Evolutionary conservation across 2,888 invertebrate species (phyloP), one percentile per base, ranked within the genome.

Genomic region (Scaptomyza reducta): DNA sequence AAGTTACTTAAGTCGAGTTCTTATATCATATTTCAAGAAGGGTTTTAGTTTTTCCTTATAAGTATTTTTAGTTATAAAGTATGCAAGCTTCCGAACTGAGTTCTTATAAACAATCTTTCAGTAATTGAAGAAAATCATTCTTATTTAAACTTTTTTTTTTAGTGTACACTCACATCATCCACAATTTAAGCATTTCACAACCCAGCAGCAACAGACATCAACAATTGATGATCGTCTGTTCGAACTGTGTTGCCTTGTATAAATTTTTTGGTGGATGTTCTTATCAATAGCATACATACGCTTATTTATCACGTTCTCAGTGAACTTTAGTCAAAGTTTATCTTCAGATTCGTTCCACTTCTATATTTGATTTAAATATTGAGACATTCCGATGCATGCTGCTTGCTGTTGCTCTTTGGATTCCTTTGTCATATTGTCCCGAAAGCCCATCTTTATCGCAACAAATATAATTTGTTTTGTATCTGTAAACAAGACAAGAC

Each of bases 291-390:
- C 66, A 65, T 63, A 46, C 58, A 46, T 60, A 59, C 61, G 62
- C 81, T 80, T 88, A 90, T 90, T 90, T 90, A 90, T 90, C 90
- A 83, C 87, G 74, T 86, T 90, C 87, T 89, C 89, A 85, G 83
- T 90, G 90, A 90, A 90, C 90, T 90, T 89, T 90, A 79, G 82
- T 87, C 90, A 89, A 83, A 90, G 90, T 90, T 90, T 90, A 90
- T 90, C 90, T 89, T 70, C 77, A 67, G 68, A 51, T 61, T 66
- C 51, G 55, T 45, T 46, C 44, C n/a, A 42, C 45, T 49, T 18
- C 11, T 13, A 31, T 41, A 57, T 41, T 38, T 29, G 38, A 18
- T 29, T 38, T 40, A 25, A 25, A 66, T 69, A 46, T 46, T 55
- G 29, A 42, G n/a, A 31, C 38, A 41, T 40, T 29, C 69, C 35